Base-by-base conservation (phyloP, 2,797 vertebrate genomes). In the Mormyrus hasselquistii region DNA sequence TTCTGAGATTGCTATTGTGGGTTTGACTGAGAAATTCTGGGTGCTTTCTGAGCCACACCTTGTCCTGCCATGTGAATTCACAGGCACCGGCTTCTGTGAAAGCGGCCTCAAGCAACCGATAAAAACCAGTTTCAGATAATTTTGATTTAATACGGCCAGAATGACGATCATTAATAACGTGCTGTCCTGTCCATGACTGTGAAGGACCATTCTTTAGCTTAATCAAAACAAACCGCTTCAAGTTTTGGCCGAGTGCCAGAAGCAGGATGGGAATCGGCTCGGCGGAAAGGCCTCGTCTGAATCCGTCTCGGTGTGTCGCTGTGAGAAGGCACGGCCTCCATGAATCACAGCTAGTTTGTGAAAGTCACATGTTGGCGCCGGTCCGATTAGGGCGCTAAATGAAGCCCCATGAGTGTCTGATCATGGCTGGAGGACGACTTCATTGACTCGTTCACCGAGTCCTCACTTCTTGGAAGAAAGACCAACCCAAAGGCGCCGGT, bases 381-480 rank as follows among this genome's bases (percentile, higher is more conserved):
- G 86, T 79, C 89, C 89, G 89, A 89, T 92, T 90, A 91, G 89
- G 62, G 59, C 65, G 82, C 91, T 84, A 92, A 91, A 91, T 88
- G 88, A 88, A 89, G 62, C 89, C 84, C 89, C 76, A 76, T 41
- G 55, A 49, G 50, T 76, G 88, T 90, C 90, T 89, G 91, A 91
- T 91, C 88, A 88, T 16, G 29, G 82, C 69, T 59, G 79, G 87
- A 82, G 62, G 87, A 86, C 87, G 84, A 22, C 41, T 47, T 83
- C 38, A 87, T 86, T 79, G 49, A 79, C 89, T 89, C 69, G 86
- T 73, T 90, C 87, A 62, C 41, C 3, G 38, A 86, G 89, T 89
- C 86, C 69, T 84, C 1, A 4, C 47, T 41, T 16, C 47, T 47
- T 69, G 16, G 22, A 19, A 25, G 16, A 19, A 34, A 6, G 47